Base-by-base conservation (phyloP, 1,140 invertebrate species). In the Panonychus citri region DNA sequence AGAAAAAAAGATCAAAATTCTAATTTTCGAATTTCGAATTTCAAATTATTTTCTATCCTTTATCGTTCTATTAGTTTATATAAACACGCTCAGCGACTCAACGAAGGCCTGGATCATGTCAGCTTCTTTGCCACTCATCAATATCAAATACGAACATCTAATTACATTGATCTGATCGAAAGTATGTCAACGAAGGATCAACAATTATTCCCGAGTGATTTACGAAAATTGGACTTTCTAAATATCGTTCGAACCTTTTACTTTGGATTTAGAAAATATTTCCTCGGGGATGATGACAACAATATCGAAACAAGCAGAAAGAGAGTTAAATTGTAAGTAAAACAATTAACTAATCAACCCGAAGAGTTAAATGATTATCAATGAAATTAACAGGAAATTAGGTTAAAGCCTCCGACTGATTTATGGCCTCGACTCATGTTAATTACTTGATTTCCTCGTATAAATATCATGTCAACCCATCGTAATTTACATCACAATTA, bases 61-160 rank as follows among this genome's bases (percentile, higher is more conserved):
- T 46, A 0, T 7, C 42, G 5, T 10, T 46, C 17, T 46, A 17
- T 17, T 1, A 56, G 55, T 12, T 58, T 59, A 55, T 57, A 54
- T 15, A 43, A 55, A 21, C 27, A 54, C 3, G 59, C 43, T 13
- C 17, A 34, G 13, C 53, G 54, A 34, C 54, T 60, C 52, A 57
- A 60, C 26, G 13, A 30, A 5, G 59, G 51, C 3, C 24, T 82
- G 42, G 70, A 70, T 12, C 82, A 81, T 3, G 63, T 93, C 3
- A 71, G 78, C 42, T 82, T 81, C 63, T 94, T 88, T 62, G 74
- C 82, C 0, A 76, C 72, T 0, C 78, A 83, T 59, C 75, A 86
- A 65, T 93, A 86, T 85, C 70, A 72, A 4, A 91, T 90, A 64
- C 64, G 69, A 24, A 85, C 85, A 59, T 67, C 75, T 1, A 85